These are phyloP conservation scores for Galeopterus variegatus DNA, from an alignment of 2,113 vertebrate species.

Conservation along the genomic window DNA sequence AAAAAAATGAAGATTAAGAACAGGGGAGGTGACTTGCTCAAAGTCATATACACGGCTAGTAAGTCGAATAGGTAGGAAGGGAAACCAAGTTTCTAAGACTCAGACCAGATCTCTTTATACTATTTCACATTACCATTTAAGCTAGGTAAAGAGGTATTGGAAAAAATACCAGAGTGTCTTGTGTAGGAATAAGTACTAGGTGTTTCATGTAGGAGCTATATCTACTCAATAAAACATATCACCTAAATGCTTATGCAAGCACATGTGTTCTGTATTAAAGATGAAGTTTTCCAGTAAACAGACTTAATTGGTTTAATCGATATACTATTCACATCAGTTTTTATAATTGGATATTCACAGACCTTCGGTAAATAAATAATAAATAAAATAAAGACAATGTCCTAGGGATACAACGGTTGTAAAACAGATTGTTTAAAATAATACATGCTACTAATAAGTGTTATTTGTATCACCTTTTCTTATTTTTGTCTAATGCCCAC, in stretches of 20 bases:
- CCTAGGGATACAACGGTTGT: background rate
- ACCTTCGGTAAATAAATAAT: background rate
- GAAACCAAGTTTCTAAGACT: background rate
- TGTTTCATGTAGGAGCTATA: background rate
- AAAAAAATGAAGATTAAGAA: background rate
- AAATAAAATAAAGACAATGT: background rate
- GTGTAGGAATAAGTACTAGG: background rate
- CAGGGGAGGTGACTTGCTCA: background rate
- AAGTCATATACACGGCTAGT: background rate
- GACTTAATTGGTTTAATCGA: background rate
- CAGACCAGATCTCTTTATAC: background rate
- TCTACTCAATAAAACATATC: background rate
- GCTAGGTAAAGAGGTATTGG: background rate
- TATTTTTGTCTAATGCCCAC: background rate
- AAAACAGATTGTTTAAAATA: constrained; percentile 24
- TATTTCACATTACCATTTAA: background rate
- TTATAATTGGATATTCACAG: background rate
- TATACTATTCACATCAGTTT: background rate
- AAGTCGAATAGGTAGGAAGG: background rate
- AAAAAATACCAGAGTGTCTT: background rate
- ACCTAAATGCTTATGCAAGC: constrained; percentile 29
- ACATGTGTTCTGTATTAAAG: background rate
- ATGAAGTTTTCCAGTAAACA: constrained; percentile 30
- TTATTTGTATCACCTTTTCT: constrained; percentile 9
- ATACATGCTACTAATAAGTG: background rate